Conservation (phyloP, 2,797 vertebrate genomes). For the Pampus argenteus region DNA sequence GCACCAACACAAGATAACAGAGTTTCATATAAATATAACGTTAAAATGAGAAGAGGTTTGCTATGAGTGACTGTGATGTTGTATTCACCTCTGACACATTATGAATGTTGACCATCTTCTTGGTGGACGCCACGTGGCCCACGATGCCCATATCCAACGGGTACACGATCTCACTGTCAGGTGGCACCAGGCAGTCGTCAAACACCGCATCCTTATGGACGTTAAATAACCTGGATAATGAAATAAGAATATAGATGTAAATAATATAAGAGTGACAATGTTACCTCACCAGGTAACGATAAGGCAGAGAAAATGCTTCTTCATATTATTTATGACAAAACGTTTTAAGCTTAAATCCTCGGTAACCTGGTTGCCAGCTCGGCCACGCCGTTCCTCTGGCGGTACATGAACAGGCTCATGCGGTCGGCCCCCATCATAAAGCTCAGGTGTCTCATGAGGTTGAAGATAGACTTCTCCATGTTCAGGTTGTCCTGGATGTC, state of each 20-base stretch:
- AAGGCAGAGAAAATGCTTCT: not conserved
- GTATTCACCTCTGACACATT: conserved; percentile 84
- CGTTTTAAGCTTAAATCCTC: too few relatives aligned
- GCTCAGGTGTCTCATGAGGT: conserved; percentile 88
- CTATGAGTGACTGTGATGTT: not conserved
- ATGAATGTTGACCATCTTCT: conserved; percentile 88
- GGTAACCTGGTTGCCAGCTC: conserved; percentile 88
- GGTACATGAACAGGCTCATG: conserved; percentile 93
- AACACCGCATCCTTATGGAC: conserved; percentile 85
- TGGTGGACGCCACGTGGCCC: conserved; percentile 88
- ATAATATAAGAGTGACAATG: too few relatives aligned
- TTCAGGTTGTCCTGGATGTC: conserved; percentile 91
- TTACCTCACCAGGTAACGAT: not conserved
- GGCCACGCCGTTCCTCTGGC: conserved; percentile 89
- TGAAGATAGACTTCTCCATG: conserved; percentile 88
- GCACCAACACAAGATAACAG: not conserved
- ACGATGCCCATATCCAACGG: conserved; percentile 91
- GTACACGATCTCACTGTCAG: conserved; percentile 92
- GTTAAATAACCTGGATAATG: conserved; percentile 84
- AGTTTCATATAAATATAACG: too few relatives aligned
- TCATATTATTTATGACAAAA: too few relatives aligned
- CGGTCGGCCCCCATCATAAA: conserved; percentile 88
- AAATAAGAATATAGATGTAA: too few relatives aligned
- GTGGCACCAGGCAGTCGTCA: conserved; percentile 89
- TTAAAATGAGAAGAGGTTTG: not conserved